Base-by-base conservation (phyloP, 2,888 invertebrate genomes). In the Apoda limacodes region DNA sequence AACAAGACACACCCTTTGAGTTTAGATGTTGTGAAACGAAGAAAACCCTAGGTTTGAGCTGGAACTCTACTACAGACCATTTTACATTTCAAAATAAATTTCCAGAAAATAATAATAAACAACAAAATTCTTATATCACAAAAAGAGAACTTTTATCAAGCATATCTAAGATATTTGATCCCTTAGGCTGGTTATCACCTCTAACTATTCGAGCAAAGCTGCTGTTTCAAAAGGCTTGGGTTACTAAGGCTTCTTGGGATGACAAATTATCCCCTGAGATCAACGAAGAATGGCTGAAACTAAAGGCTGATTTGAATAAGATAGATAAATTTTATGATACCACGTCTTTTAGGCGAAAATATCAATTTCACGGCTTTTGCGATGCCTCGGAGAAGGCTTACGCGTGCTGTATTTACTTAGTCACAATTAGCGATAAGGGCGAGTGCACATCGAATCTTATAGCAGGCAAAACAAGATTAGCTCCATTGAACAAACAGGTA, bases 181-280 rank as follows among this genome's bases (percentile, higher is more conserved):
- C 32, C 5, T 12, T 32, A 9, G 32, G 32, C 5, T 33, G 33
- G 33, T 11, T 33, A 14, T 25, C 33, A 7, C 33, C 33, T 11
- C 28, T 33, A 9, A 25, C 33, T 5, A 23, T 25, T 9, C 6
- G 22, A 14, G 24, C 22, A 11, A 33, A 33, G 13, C 9, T 28
- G 9, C 24, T 33, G 5, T 33, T 33, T 23, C 33, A 33, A 33
- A 17, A 13, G 20, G 23, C 30, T 11, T 30, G 30, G 30, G 9
- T 13, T 10, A n/a, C 12, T 20, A 4, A 30, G 15, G n/a, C 9
- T 14, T 5, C 23, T 22, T 15, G 27, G 27, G n/a, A n/a, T n/a
- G n/a, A n/a, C n/a, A n/a, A n/a, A n/a, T n/a, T n/a, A n/a, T n/a
- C n/a, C n/a, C n/a, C n/a, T n/a, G n/a, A n/a, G n/a, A n/a, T n/a